Evolutionary conservation across 92 coral and sea anemone genomes (phyloP).

Genomic region (Palythoa caribaeorum): DNA sequence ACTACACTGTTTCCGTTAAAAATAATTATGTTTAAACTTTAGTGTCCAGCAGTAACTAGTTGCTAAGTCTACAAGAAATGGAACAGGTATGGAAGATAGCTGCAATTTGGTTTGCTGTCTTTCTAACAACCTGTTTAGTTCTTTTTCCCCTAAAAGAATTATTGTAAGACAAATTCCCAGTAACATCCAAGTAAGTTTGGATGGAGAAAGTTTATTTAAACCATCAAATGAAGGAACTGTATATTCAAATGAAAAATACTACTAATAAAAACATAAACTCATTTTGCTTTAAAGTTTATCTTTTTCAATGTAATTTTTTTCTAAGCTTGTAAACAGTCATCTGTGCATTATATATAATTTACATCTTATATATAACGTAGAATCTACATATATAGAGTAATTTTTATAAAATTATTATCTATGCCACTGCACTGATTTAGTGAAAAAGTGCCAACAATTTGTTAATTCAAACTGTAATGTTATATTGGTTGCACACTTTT

Average conservation of each 20-base stretch:
- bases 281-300: neutral
- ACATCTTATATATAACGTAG: neutral
- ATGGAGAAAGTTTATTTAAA: neutral
- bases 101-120: constrained; percentile 1
- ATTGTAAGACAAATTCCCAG: neutral
- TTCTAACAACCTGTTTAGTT: neutral
- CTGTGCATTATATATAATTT: neutral
- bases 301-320: neutral
- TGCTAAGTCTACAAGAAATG: neutral
- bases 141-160: neutral
- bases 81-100: constrained; percentile 2
- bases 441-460: neutral
- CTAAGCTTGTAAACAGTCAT: neutral
- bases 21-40: no score
- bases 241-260: neutral
- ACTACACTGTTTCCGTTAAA: neutral
- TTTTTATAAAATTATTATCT: neutral
- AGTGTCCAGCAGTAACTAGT: constrained; percentile 6
- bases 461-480: neutral
- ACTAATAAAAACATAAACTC: neutral
- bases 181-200: neutral
- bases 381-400: constrained; percentile 2
- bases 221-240: no score
- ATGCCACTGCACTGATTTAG: neutral
- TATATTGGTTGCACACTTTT: constrained; percentile 7